Conservation (phyloP, 2,113 vertebrate species). For the Sturnus vulgaris region DNA sequence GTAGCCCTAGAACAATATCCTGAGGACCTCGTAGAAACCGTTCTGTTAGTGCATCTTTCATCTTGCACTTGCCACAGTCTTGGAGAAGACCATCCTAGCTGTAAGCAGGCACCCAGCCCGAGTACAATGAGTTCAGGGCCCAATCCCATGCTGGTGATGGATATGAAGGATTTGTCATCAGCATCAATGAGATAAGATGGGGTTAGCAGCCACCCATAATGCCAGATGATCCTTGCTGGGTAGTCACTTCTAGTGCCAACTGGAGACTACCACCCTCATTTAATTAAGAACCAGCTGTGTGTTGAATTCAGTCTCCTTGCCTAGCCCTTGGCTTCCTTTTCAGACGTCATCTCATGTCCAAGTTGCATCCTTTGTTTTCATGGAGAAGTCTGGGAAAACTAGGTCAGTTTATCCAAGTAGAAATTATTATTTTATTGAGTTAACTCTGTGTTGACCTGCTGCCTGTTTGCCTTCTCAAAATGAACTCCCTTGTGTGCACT, state of each 20-base stretch:
- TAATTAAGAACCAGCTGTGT: neutral
- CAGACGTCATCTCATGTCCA: slow-evolving; percentile 9
- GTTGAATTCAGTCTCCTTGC: neutral
- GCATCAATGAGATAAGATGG: neutral
- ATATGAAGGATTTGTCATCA: neutral
- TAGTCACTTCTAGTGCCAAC: neutral
- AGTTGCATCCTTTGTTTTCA: slow-evolving; percentile 56
- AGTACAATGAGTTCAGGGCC: neutral
- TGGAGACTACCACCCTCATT: neutral
- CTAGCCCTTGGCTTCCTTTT: slow-evolving; percentile 14
- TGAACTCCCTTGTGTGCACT: slow-evolving; percentile 26
- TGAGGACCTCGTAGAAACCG: neutral
- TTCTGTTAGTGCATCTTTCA: neutral
- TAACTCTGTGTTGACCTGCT: slow-evolving; percentile 71
- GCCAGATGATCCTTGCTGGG: neutral
- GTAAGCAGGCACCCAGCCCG: neutral
- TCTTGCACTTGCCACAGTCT: neutral
- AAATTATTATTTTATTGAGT: slow-evolving; percentile 76
- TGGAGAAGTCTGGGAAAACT: slow-evolving; percentile 67
- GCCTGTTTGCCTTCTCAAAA: slow-evolving; percentile 46
- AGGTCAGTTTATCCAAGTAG: slow-evolving; percentile 78
- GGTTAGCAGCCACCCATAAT: neutral
- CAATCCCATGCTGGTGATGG: fast-evolving
- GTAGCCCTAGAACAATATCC: neutral
- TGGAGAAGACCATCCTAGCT: neutral